Base-by-base conservation (phyloP, 2,797 vertebrate genomes). In the Gadopsis marmoratus region DNA sequence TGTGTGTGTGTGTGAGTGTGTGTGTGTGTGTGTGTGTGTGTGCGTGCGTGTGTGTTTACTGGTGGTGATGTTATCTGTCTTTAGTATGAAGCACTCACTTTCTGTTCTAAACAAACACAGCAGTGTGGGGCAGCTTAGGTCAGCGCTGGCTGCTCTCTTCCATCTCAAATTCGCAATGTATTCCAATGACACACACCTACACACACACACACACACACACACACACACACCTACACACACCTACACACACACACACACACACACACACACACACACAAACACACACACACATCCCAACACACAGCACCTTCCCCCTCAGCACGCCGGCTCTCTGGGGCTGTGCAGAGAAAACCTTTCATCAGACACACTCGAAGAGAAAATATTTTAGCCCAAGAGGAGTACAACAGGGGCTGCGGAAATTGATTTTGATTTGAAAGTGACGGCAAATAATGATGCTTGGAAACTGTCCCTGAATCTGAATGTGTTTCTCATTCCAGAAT, bases 391-490 rank as follows among this genome's bases (percentile, higher is more conserved):
- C 62, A 70, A 60, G 77, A 89, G 77, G 69, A 92, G 76, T 89
- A 92, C 83, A 93, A 89, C 88, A 75, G 83, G 86, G 73, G 83
- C 77, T 47, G 62, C 58, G 77, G 79, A 87, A 91, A 93, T 92
- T 89, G 87, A 93, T 94, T 92, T 94, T 84, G 85, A 93, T 93
- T 92, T 87, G 85, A 92, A 94, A 91, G 87, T 92, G 87, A 88
- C 66, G 14, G 89, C 77, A 82, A 90, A 93, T 93, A 88, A 92
- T 90, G 77, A 74, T 82, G 77, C 88, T 92, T 78, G 69, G 88
- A 89, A 86, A 78, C 86, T 78, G 83, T 86, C 85, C 69, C 83
- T 84, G 88, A 90, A 91, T 92, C 85, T 90, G 83, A 90, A 90
- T 88, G 82, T 79, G 76, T 74, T 85, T 86, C 75, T 90, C 79